Evolutionary conservation across 2,113 vertebrate species (phyloP).

Genomic region (Coracopsis vasa): DNA sequence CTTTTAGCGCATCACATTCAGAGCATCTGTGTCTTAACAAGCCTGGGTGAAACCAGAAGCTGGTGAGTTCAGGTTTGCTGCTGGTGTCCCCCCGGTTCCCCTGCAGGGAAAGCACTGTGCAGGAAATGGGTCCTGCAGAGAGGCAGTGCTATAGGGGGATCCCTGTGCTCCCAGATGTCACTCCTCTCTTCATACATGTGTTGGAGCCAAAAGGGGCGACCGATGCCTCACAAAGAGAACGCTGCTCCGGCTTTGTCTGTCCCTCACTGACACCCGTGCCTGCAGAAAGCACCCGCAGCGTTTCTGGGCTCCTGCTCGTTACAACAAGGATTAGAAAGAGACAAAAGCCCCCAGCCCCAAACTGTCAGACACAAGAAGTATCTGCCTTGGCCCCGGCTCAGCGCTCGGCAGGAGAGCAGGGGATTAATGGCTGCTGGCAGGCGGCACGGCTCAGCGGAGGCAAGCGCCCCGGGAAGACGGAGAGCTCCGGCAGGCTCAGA

Average conservation of each 20-base stretch:
- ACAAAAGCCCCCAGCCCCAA: neutral
- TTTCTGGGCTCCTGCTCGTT: neutral
- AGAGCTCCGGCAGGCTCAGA: neutral
- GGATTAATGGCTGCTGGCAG: constrained; percentile 19
- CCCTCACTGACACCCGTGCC: neutral
- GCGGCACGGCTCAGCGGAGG: neutral
- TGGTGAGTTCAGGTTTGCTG: neutral
- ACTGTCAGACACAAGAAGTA: neutral
- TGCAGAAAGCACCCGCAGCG: neutral
- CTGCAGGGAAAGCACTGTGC: neutral
- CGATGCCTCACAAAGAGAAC: neutral
- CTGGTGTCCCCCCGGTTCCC: neutral
- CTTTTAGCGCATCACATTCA: neutral
- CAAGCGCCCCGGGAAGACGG: neutral
- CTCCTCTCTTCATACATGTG: too few relatives aligned
- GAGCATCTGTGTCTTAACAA: neutral
- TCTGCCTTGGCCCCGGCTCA: neutral
- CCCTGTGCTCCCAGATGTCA: neutral
- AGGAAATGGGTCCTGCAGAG: too few relatives aligned
- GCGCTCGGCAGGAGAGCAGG: neutral
- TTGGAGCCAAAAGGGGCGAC: neutral
- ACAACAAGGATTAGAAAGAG: neutral
- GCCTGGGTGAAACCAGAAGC: neutral
- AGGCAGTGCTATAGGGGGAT: neutral
- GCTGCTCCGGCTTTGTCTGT: neutral